Conservation (phyloP, 1,140 invertebrate genomes). For the Drosophila biarmipes region DNA sequence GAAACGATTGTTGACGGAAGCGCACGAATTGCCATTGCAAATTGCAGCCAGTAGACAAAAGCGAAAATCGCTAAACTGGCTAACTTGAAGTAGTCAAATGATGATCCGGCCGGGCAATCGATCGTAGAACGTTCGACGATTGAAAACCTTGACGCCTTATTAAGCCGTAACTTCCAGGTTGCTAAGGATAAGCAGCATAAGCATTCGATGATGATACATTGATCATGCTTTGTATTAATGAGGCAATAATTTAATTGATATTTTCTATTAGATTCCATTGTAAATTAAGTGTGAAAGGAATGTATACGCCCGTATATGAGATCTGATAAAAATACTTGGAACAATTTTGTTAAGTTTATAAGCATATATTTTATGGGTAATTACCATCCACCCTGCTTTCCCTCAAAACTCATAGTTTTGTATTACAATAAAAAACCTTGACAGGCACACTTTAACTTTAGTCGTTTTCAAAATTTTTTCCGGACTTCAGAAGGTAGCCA, state of each 20-base stretch:
- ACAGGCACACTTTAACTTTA: conserved; percentile 30
- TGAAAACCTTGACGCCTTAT: conserved; percentile 61
- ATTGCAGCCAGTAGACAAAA: conserved; percentile 42
- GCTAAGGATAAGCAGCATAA: conserved; percentile 64
- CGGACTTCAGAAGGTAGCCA: conserved; percentile 15
- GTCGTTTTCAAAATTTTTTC: conserved; percentile 54
- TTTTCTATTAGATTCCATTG: background rate
- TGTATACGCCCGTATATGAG: no score
- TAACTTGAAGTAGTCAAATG: conserved; percentile 50
- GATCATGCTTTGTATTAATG: conserved; percentile 17
- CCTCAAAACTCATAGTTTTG: conserved; percentile 8
- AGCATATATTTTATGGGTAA: no score
- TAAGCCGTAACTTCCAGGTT: conserved; percentile 66
- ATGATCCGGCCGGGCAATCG: conserved; percentile 31
- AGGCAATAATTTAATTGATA: conserved; percentile 1
- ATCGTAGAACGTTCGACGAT: conserved; percentile 28
- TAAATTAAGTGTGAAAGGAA: background rate
- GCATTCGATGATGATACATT: conserved; percentile 26
- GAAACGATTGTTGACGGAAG: conserved; percentile 60
- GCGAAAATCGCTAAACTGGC: conserved; percentile 20
- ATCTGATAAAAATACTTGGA: no score
- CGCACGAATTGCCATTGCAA: conserved; percentile 59
- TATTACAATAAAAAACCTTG: background rate
- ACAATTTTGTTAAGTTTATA: no score
- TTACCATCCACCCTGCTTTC: background rate